A percentile compares a stretch with the other conserved stretches of the same genome.
Evolutionary conservation across 1,140 invertebrate genomes (phyloP).

Genomic region (Ceratosolen solmsi): DNA sequence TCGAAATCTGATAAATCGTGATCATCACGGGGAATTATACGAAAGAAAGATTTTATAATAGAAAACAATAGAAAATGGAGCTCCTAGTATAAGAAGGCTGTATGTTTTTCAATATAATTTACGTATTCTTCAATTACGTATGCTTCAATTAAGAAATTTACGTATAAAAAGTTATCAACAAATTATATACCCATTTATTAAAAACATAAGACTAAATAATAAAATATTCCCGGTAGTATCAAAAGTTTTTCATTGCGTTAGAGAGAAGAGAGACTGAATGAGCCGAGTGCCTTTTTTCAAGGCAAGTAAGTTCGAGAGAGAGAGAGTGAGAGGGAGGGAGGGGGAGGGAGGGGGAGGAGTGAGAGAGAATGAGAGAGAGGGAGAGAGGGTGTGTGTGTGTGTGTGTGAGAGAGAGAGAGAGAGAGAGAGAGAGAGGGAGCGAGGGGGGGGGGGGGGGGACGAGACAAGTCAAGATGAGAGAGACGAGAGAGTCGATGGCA

Average conservation of each 20-base stretch:
- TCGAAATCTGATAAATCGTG: not conserved
- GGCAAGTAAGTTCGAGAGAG: slow-evolving; percentile 1
- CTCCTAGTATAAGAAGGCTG: not conserved
- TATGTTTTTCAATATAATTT: not conserved
- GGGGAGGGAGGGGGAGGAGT: not conserved
- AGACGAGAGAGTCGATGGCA: slow-evolving; percentile 21
- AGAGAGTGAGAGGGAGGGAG: not conserved
- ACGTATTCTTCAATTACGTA: not conserved
- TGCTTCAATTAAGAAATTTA: too few relatives aligned
- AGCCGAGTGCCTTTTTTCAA: slow-evolving; percentile 22
- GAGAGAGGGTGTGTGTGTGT: too few relatives aligned
- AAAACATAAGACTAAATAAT: not conserved
- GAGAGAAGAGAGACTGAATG: slow-evolving; percentile 9
- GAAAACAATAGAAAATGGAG: slow-evolving; percentile 10
- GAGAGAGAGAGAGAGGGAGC: not conserved
- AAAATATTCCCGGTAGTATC: slow-evolving; percentile 1
- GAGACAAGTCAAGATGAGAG: too few relatives aligned
- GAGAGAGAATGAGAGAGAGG: not conserved
- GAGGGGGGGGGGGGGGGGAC: not conserved
- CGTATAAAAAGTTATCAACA: not conserved
- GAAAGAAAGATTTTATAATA: not conserved
- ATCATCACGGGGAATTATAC: not conserved
- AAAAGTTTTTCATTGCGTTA: slow-evolving; percentile 1
- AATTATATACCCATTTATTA: slow-evolving; percentile 12
- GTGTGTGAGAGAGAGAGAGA: too few relatives aligned